phyloP scores from a whole-genome alignment of 2,888 invertebrate species.

The Melanchra persicariae region DNA sequence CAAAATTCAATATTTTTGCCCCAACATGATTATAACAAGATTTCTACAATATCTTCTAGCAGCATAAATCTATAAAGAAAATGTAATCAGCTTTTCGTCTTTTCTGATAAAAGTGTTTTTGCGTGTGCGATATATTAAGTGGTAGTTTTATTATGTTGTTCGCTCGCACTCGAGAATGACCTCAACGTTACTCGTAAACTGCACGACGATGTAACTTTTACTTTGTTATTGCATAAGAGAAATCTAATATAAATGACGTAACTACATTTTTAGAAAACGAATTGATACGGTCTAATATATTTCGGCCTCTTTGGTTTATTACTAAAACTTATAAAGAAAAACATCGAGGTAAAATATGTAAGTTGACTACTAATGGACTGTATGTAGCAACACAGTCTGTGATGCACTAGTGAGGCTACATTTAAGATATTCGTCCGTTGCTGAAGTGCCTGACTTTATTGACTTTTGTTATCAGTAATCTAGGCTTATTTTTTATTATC shows the following conservation, averaged over 20 bases:
- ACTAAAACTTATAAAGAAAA: neutral
- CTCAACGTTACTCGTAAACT: slow-evolving; percentile 5
- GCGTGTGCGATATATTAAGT: slow-evolving; percentile 22
- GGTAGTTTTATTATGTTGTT: slow-evolving; percentile 26
- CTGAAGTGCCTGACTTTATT: slow-evolving; percentile 42
- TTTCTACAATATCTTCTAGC: no score
- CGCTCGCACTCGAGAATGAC: slow-evolving; percentile 21
- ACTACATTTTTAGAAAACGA: slow-evolving; percentile 4
- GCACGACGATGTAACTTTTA: neutral
- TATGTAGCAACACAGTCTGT: neutral
- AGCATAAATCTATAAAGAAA: no score
- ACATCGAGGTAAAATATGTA: neutral
- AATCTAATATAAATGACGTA: slow-evolving; percentile 13
- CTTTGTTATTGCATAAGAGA: slow-evolving; percentile 16
- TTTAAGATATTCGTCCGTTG: slow-evolving; percentile 22
- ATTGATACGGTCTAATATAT: slow-evolving; percentile 27
- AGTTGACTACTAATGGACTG: neutral
- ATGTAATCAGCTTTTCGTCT: no score
- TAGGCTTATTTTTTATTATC: slow-evolving; percentile 14
- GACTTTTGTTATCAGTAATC: slow-evolving; percentile 27
- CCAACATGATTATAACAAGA: no score
- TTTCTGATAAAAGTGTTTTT: no score
- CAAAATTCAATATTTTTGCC: no score
- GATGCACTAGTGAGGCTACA: slow-evolving; percentile 17
- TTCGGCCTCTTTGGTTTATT: slow-evolving; percentile 20